phyloP scores from a whole-genome alignment of 2,888 invertebrate species.

The Harpalus rubripes region DNA sequence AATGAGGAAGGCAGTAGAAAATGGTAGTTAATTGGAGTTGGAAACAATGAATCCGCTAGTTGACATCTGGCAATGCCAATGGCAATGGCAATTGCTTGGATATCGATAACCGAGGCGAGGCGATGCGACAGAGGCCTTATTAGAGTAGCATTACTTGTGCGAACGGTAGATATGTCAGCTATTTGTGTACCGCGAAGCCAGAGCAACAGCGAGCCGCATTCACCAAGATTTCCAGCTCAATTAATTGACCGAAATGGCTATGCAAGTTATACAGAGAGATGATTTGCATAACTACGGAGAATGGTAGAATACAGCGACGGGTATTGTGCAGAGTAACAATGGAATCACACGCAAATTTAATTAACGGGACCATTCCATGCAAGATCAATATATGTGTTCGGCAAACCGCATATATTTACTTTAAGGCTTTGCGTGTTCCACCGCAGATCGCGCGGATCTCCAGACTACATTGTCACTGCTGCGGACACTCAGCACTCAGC shows the following conservation, averaged over 20 bases:
- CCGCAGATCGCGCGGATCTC: conserved; percentile 28
- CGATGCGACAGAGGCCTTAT: conserved; percentile 29
- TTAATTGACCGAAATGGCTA: conserved; percentile 66
- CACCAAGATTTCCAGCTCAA: conserved; percentile 64
- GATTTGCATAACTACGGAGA: conserved; percentile 65
- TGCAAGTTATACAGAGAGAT: conserved; percentile 66
- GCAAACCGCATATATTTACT: conserved; percentile 65
- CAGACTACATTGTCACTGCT: neutral
- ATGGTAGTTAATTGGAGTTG: conserved; percentile 6
- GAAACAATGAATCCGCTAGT: conserved; percentile 28
- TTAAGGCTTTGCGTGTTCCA: conserved; percentile 63
- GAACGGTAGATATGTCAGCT: conserved; percentile 59
- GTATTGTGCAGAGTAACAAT: conserved; percentile 65
- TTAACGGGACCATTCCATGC: conserved; percentile 62
- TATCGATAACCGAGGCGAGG: conserved; percentile 11
- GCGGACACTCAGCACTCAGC: neutral
- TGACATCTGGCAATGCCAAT: conserved; percentile 22
- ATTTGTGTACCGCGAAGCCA: conserved; percentile 58
- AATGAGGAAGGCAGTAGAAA: neutral
- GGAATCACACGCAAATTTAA: conserved; percentile 66
- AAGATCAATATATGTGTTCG: conserved; percentile 65
- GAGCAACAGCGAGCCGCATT: conserved; percentile 60
- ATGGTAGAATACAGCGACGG: conserved; percentile 60
- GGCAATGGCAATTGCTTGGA: conserved; percentile 9
- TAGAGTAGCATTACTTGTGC: conserved; percentile 49